These are phyloP conservation scores for Craterocephalus amniculus DNA, from an alignment of 2,797 vertebrate genomes.

Conservation along the genomic window DNA sequence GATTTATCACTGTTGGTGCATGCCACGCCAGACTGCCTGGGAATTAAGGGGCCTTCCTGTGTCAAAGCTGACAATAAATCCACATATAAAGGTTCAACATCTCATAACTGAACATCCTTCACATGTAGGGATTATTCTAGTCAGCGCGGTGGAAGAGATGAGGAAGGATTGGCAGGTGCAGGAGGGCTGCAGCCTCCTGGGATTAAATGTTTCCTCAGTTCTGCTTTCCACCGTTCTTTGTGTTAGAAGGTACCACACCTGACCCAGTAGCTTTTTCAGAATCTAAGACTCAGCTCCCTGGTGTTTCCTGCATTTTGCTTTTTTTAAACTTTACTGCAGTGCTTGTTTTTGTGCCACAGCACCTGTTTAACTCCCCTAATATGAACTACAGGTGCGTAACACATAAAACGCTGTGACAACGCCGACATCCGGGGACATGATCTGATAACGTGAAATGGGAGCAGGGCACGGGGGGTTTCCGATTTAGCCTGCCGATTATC, in stretches of 20 bases:
- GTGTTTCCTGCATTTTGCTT: background rate
- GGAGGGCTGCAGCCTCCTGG: constrained; percentile 1
- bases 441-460: constrained; percentile 63
- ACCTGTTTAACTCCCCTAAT: background rate
- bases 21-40: constrained; percentile 52
- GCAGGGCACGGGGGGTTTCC: constrained; percentile 69
- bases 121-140: constrained; percentile 30
- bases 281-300: constrained; percentile 7
- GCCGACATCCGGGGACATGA: constrained; percentile 35
- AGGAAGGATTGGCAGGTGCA: background rate
- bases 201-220: constrained; percentile 26
- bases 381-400: constrained; percentile 24
- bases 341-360: background rate
- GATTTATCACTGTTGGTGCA: constrained; percentile 49
- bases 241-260: constrained; percentile 2
- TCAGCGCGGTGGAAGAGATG: constrained; percentile 22
- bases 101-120: constrained; percentile 63
- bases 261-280: constrained; percentile 2
- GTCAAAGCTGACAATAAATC: constrained; percentile 71
- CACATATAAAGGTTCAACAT: constrained; percentile 60
- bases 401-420: constrained; percentile 6
- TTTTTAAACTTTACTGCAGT: constrained; percentile 4
- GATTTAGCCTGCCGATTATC: constrained; percentile 59
- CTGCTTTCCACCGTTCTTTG: constrained; percentile 7
- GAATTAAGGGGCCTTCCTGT: constrained; percentile 66